These are phyloP conservation scores for Diaphora mendica DNA, from an alignment of 2,888 invertebrate species.

Conservation along the genomic window DNA sequence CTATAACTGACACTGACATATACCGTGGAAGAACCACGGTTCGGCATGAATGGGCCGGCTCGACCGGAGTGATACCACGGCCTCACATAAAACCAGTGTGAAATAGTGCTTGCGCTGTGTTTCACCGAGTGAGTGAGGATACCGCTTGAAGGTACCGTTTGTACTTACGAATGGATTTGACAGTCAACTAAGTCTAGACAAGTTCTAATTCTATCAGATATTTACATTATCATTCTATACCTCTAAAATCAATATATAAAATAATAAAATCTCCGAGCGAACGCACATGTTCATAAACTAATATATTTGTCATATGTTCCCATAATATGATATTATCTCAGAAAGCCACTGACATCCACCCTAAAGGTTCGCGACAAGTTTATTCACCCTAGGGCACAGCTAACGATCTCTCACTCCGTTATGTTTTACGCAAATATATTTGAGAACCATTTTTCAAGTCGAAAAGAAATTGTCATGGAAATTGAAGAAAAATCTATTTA, in stretches of 20 bases:
- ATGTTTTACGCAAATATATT: conserved; percentile 15
- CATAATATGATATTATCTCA: conserved; percentile 40
- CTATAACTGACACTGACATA: no score
- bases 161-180: no score
- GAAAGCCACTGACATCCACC: conserved; percentile 31
- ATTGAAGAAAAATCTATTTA: background rate
- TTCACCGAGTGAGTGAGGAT: no score
- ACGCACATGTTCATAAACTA: conserved; percentile 2
- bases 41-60: no score
- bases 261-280: background rate
- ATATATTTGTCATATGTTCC: conserved; percentile 4
- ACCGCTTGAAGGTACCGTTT: no score
- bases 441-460: conserved; percentile 6
- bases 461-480: background rate
- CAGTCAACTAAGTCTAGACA: background rate
- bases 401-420: conserved; percentile 15
- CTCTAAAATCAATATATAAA: background rate
- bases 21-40: no score
- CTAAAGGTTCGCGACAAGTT: conserved; percentile 33
- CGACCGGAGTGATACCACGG: no score
- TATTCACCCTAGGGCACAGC: conserved; percentile 42
- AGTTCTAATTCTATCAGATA: background rate
- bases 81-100: no score
- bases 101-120: no score
- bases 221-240: background rate